Conservation (phyloP, 1,140 invertebrate species). For the Trichonephila inaurata region DNA sequence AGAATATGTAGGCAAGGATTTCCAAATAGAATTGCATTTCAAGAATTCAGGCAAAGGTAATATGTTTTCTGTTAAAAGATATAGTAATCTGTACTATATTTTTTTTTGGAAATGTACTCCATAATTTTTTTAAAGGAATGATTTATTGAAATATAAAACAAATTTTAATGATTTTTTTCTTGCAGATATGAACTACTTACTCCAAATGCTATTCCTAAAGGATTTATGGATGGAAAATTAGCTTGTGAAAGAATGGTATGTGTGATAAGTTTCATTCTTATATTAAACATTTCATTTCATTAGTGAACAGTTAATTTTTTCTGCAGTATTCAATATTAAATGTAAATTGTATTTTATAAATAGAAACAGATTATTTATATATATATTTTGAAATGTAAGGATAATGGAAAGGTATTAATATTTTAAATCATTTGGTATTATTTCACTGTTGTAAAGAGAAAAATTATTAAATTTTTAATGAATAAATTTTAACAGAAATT, state of each 20-base stretch:
- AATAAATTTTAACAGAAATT: too few relatives aligned
- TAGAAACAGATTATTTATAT: background rate
- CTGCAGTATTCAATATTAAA: background rate
- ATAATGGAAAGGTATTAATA: too few relatives aligned
- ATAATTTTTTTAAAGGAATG: background rate
- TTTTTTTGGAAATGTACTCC: background rate
- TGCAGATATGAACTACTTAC: slow-evolving; percentile 94
- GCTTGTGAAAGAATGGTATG: slow-evolving; percentile 96
- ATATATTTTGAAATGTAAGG: too few relatives aligned
- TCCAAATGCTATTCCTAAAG: slow-evolving; percentile 99
- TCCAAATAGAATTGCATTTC: slow-evolving; percentile 91
- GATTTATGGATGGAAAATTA: slow-evolving; percentile 99
- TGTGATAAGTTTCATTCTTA: background rate
- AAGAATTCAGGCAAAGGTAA: slow-evolving; percentile 87
- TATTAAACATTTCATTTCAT: background rate
- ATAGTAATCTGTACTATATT: background rate
- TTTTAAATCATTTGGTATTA: too few relatives aligned
- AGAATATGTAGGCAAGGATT: slow-evolving; percentile 99
- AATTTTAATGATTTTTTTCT: background rate
- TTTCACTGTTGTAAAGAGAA: too few relatives aligned
- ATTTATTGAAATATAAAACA: background rate
- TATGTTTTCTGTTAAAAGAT: background rate
- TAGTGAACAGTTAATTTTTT: background rate
- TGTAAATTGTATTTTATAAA: background rate
- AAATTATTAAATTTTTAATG: too few relatives aligned